These are phyloP conservation scores for Drosophila littoralis DNA, from an alignment of 1,140 invertebrate genomes.

Conservation along the genomic window DNA sequence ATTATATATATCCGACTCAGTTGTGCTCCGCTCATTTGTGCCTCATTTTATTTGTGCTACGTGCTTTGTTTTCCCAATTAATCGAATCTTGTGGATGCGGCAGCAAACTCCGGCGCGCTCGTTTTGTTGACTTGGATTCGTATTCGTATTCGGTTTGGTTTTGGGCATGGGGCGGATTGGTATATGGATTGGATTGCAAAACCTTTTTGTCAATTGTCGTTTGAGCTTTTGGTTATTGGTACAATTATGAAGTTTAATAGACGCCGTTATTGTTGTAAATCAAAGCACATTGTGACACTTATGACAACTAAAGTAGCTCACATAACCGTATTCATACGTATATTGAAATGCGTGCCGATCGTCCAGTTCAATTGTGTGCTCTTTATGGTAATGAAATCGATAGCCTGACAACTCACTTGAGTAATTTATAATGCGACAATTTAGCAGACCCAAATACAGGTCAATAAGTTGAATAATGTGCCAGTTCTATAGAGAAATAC, in stretches of 20 bases:
- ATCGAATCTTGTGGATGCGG: slow-evolving; percentile 26
- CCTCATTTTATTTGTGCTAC: slow-evolving; percentile 76
- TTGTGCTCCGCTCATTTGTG: slow-evolving; percentile 59
- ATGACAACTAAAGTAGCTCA: slow-evolving; percentile 81
- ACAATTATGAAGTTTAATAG: slow-evolving; percentile 83
- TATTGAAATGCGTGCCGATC: slow-evolving; percentile 27
- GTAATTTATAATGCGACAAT: slow-evolving; percentile 31
- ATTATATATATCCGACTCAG: slow-evolving; percentile 33
- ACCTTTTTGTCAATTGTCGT: slow-evolving; percentile 64
- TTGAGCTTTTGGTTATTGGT: slow-evolving; percentile 72
- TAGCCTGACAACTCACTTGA: slow-evolving; percentile 37
- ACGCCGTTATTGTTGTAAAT: slow-evolving; percentile 79
- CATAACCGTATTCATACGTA: slow-evolving; percentile 66
- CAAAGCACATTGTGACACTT: slow-evolving; percentile 81
- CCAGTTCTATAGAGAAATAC: not conserved
- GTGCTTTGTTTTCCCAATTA: slow-evolving; percentile 63
- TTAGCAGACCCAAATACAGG: slow-evolving; percentile 14
- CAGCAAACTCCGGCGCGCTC: not conserved
- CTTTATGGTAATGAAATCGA: slow-evolving; percentile 69
- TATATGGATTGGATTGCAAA: slow-evolving; percentile 58
- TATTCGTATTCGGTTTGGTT: slow-evolving; percentile 31
- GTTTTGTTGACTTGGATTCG: slow-evolving; percentile 30
- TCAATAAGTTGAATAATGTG: slow-evolving; percentile 10
- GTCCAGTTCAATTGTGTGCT: slow-evolving; percentile 34
- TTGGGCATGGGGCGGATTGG: slow-evolving; percentile 10